Conservation (phyloP, 1,140 invertebrate genomes). For the Xylocopa sonorina region DNA sequence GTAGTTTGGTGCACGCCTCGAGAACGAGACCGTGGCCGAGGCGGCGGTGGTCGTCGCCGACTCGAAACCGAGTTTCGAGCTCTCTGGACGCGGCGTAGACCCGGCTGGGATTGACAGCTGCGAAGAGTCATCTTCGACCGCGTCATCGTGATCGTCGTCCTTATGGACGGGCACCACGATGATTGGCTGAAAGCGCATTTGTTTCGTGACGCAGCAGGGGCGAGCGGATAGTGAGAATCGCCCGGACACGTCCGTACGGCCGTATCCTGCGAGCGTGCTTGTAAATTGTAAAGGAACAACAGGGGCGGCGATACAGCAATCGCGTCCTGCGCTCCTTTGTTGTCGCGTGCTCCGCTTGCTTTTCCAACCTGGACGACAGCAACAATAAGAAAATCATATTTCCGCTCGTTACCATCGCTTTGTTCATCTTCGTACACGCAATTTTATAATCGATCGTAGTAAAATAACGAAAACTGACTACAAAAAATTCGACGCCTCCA, state of each 20-base stretch:
- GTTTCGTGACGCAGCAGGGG: conserved; percentile 79
- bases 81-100: conserved; percentile 48
- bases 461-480: no score
- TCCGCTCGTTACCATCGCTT: no score
- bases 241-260: background rate
- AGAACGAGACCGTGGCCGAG: no score
- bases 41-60: conserved; percentile 20
- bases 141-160: conserved; percentile 69
- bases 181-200: conserved; percentile 77
- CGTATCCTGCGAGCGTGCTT: conserved; percentile 18
- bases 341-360: no score
- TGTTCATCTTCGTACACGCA: no score
- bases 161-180: conserved; percentile 60
- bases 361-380: no score
- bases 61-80: conserved; percentile 52
- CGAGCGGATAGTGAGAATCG: conserved; percentile 46
- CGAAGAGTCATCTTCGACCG: conserved; percentile 72
- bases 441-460: no score
- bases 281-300: conserved; percentile 28
- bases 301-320: background rate
- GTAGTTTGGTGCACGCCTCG: no score
- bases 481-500: no score
- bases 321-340: background rate
- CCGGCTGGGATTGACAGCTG: conserved; percentile 73
- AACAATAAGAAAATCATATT: no score